phyloP scores from a whole-genome alignment of 2,888 invertebrate genomes.

The Platycheirus albimanus region DNA sequence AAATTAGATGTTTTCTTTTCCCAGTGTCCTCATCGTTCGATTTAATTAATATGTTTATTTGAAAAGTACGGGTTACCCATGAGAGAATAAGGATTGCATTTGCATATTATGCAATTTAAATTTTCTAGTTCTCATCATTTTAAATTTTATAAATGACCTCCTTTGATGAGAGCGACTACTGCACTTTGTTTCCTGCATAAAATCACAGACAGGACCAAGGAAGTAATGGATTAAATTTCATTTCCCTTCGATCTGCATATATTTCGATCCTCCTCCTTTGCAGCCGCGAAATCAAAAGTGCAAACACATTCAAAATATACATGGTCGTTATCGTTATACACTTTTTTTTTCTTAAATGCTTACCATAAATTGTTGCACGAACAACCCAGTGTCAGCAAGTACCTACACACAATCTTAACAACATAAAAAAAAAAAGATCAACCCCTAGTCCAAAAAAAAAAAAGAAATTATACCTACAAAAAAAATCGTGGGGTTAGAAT shows the following conservation, averaged over 20 bases:
- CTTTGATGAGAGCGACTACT: constrained; percentile 43
- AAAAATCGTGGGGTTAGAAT: constrained; percentile 48
- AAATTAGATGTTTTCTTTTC: too few relatives aligned
- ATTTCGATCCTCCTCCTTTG: constrained; percentile 39
- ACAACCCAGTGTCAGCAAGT: constrained; percentile 59
- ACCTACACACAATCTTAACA: constrained; percentile 30
- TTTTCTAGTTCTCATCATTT: constrained; percentile 47
- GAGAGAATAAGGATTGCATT: constrained; percentile 31
- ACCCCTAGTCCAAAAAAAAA: constrained; percentile 39
- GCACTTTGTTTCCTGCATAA: constrained; percentile 53
- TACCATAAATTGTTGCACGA: constrained; percentile 71
- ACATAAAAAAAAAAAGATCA: constrained; percentile 35
- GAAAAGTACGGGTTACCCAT: constrained; percentile 56
- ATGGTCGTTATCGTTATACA: too few relatives aligned
- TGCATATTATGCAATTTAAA: constrained; percentile 48
- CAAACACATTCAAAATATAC: constrained; percentile 44
- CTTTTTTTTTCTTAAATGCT: constrained; percentile 5
- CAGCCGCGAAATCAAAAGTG: constrained; percentile 71
- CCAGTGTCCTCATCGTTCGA: background rate
- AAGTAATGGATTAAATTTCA: constrained; percentile 70
- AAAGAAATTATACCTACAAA: too few relatives aligned
- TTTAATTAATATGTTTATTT: background rate
- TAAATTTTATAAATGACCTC: constrained; percentile 52
- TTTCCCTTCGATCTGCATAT: constrained; percentile 53
- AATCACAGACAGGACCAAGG: constrained; percentile 42